A percentile compares a stretch with the other conserved stretches of the same genome.
phyloP scores from a whole-genome alignment of 2,888 invertebrate species.

The Hofmannophila pseudospretella region DNA sequence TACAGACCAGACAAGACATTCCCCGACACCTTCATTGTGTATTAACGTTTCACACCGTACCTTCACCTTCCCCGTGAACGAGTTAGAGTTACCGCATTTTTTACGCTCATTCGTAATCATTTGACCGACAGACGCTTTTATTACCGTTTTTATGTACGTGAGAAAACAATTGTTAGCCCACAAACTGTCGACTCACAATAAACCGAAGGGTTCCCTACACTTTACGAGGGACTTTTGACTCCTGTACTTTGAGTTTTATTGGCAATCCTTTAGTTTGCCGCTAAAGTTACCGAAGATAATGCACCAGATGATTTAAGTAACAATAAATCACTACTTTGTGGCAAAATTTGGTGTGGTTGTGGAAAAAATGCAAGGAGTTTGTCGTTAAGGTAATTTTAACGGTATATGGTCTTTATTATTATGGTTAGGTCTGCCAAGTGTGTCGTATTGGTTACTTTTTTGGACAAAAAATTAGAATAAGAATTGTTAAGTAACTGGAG shows the following conservation, averaged over 20 bases:
- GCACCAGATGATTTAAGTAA: background rate
- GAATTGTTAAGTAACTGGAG: too few relatives aligned
- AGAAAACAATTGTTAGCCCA: constrained; percentile 63
- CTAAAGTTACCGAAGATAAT: constrained; percentile 12
- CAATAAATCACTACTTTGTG: background rate
- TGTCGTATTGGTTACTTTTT: too few relatives aligned
- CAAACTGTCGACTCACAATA: constrained; percentile 40
- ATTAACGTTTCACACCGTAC: too few relatives aligned
- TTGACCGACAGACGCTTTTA: constrained; percentile 42
- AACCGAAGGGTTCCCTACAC: constrained; percentile 19
- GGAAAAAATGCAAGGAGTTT: background rate
- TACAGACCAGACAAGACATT: too few relatives aligned
- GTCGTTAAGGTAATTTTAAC: background rate
- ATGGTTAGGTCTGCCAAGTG: too few relatives aligned
- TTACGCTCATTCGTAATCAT: constrained; percentile 31
- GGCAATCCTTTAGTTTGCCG: constrained; percentile 40
- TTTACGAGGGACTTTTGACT: constrained; percentile 26
- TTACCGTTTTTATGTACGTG: constrained; percentile 52
- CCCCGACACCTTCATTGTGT: too few relatives aligned
- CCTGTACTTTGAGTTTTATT: constrained; percentile 42
- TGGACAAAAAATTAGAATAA: too few relatives aligned
- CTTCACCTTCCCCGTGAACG: too few relatives aligned
- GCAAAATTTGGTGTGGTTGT: constrained; percentile 1
- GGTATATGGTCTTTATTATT: background rate
- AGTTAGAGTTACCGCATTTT: constrained; percentile 17